These are phyloP conservation scores for Apodemus speciosus DNA, from an alignment of 2,113 vertebrate species.

Conservation along the genomic window DNA sequence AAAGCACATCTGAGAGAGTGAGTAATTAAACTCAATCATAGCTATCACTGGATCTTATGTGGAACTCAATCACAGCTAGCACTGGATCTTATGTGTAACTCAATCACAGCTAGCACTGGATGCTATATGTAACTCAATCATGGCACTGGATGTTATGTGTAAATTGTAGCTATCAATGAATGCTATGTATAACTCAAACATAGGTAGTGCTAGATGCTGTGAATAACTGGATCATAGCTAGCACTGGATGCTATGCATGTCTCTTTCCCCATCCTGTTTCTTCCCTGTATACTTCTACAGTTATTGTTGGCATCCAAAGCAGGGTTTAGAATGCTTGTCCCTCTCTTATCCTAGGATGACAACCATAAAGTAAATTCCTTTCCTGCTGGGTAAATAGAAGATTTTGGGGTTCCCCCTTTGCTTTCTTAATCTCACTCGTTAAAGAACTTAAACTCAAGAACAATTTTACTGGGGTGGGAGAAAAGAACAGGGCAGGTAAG, in stretches of 20 bases:
- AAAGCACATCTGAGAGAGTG: not conserved
- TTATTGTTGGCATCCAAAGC: not conserved
- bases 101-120: not conserved
- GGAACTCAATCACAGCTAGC: too few species aligned
- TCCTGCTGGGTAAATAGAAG: not conserved
- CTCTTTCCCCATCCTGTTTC: not conserved
- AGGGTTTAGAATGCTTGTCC: not conserved
- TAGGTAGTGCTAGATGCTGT: too few species aligned
- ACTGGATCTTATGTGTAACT: not conserved
- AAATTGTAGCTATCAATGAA: not conserved
- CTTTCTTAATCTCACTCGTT: not conserved
- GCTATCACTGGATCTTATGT: too few species aligned
- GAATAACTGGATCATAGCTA: too few species aligned
- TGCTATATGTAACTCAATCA: too few species aligned
- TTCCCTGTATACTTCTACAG: not conserved
- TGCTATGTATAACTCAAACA: too few species aligned
- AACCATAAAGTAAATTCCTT: not conserved
- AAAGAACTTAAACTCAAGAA: not conserved
- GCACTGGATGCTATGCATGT: not conserved
- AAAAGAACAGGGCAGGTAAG: not conserved
- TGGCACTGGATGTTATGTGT: too few species aligned
- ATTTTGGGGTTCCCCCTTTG: not conserved
- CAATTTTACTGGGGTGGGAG: not conserved
- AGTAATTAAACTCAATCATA: too few species aligned
- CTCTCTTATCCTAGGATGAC: not conserved